These are phyloP conservation scores for Synchiropus splendidus DNA, from an alignment of 2,113 vertebrate genomes.

Conservation along the genomic window DNA sequence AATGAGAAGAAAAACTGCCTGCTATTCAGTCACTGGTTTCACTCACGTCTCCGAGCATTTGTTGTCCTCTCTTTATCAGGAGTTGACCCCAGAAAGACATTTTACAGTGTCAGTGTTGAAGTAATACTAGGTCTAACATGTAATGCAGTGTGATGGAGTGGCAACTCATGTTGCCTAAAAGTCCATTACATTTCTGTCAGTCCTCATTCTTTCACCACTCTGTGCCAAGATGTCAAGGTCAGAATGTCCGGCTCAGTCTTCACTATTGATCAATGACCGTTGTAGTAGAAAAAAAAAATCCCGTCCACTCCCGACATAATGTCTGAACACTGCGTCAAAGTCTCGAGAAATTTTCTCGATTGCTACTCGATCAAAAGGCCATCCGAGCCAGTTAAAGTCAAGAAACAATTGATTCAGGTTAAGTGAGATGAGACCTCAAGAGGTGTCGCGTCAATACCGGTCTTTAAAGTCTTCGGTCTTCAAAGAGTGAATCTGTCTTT, in stretches of 20 bases:
- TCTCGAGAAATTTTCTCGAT: too few species aligned
- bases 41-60: constrained; percentile 8
- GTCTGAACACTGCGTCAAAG: too few species aligned
- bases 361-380: too few species aligned
- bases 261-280: too few species aligned
- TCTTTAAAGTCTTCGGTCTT: too few species aligned
- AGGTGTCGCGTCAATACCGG: too few species aligned
- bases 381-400: too few species aligned
- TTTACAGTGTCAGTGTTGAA: constrained; percentile 28
- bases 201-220: constrained; percentile 43
- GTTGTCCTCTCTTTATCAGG: constrained; percentile 16
- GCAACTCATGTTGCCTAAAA: constrained; percentile 47
- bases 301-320: not conserved
- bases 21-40: constrained; percentile 15
- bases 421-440: too few species aligned
- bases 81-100: constrained; percentile 21
- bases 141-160: constrained; percentile 40
- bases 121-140: constrained; percentile 31
- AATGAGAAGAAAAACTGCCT: constrained; percentile 8
- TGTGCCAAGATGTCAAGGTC: constrained; percentile 37
- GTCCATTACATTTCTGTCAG: constrained; percentile 54
- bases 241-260: constrained; percentile 13
- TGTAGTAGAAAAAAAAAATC: too few species aligned
- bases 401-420: too few species aligned
- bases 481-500: too few species aligned